phyloP scores from a whole-genome alignment of 2,797 vertebrate genomes.

The Pantherophis alleghaniensis region DNA sequence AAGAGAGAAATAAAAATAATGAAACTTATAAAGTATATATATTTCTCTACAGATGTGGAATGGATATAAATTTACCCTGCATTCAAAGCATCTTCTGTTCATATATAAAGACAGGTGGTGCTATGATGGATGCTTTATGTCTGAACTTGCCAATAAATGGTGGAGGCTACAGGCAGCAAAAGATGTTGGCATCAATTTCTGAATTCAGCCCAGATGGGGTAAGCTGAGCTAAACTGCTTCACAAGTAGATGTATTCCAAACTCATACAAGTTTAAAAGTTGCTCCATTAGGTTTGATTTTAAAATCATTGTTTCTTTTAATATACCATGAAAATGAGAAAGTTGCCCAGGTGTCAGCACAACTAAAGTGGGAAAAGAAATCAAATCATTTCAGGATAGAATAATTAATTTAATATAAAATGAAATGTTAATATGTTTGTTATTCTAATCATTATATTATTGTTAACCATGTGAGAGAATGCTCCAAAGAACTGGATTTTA shows the following conservation, averaged over 20 bases:
- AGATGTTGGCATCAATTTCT: background rate
- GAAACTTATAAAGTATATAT: constrained; percentile 65
- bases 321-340: background rate
- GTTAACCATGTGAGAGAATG: background rate
- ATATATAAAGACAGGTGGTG: constrained; percentile 61
- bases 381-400: background rate
- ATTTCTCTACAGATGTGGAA: constrained; percentile 64
- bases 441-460: background rate
- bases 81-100: constrained; percentile 69
- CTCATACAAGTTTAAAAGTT: background rate
- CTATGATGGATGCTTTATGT: constrained; percentile 53
- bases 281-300: background rate
- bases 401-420: background rate
- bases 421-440: background rate
- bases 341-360: background rate
- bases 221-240: background rate
- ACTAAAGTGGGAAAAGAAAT: background rate
- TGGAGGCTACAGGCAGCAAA: constrained; percentile 34
- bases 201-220: constrained; percentile 11
- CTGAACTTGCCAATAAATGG: constrained; percentile 37
- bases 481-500: background rate
- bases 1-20: constrained; percentile 59
- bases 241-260: background rate
- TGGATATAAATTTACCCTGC: constrained; percentile 49
- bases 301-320: background rate